Base-by-base conservation (phyloP, 2,797 vertebrate genomes). In the Prionace glauca region DNA sequence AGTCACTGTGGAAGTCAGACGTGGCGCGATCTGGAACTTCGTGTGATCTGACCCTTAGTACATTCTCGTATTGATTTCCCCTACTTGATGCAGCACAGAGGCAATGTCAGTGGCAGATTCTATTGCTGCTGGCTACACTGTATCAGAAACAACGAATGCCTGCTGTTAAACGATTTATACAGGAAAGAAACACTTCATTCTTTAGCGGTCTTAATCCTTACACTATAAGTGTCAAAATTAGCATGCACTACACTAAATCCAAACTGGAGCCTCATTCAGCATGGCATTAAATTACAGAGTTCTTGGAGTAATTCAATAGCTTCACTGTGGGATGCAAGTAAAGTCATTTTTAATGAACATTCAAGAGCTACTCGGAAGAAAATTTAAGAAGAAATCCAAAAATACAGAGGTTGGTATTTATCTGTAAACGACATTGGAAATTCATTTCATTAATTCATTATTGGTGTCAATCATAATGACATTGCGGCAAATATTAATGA, bases 81-180 rank as follows among this genome's bases (percentile, higher is more conserved):
- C 22, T 69, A 92, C n/a, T 69, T 92, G 90, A 92, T 92, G 62
- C 41, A 92, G n/a, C 90, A 41, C 90, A 69, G 90, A 92, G 90
- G 62, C 90, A 92, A 67, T 69, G 36, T 90, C 90, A 92, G 65
- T 22, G 62, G 90, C 65, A 92, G 18, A 36, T 41, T 92, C 62
- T 41, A 24, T 69, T 67, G 62, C 90, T 92, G 65, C 65, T 69
- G 65, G 65, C n/a, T 36, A 67, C 62, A 65, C 62, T 10, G n/a
- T 41, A 69, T 67, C 90, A 67, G 69, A 92, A 67, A 65, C 62
- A 67, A 56, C 24, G n/a, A 69, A 69, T 36, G 62, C 62, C 62
- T 92, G n/a, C 90, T 67, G 62, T 92, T 92, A 92, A 92, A 67
- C n/a, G 62, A 92, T 67, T 32, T 36, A 36, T 36, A 67, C 67